These are phyloP conservation scores for Acropora yongei DNA, from an alignment of 64 coral and sea anemone species.

Conservation along the genomic window DNA sequence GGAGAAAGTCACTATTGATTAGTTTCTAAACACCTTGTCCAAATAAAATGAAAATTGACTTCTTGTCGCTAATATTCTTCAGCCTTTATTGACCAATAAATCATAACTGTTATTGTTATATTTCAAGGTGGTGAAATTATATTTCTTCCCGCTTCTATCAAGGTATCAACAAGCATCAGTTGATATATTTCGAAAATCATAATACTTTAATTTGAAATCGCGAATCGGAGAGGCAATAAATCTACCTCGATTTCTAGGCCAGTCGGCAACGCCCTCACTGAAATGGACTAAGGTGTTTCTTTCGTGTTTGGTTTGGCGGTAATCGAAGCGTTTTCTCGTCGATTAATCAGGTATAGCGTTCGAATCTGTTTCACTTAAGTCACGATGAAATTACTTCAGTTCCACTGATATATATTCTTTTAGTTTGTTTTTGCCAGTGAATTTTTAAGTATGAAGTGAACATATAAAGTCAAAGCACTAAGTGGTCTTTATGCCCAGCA, in stretches of 20 bases:
- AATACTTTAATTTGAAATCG: neutral
- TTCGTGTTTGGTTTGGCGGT: neutral
- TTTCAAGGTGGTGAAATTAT: neutral
- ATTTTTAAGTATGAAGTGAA: too few relatives aligned
- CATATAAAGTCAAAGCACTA: too few relatives aligned
- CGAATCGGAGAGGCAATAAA: neutral
- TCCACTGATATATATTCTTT: too few relatives aligned
- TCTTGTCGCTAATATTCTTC: neutral
- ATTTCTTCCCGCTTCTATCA: neutral
- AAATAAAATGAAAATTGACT: neutral
- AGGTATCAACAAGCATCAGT: neutral
- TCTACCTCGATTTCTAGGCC: too few relatives aligned
- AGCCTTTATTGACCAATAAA: neutral
- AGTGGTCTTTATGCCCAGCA: too few relatives aligned
- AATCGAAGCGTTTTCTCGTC: neutral
- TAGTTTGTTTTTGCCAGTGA: too few relatives aligned
- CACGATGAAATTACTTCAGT: too few relatives aligned
- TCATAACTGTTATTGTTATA: neutral
- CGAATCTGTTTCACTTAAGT: too few relatives aligned
- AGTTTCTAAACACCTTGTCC: neutral
- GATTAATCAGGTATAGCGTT: neutral
- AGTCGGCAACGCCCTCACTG: neutral
- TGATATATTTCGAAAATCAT: neutral
- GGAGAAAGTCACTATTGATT: too few relatives aligned
- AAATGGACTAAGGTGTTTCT: neutral